These are phyloP conservation scores for Delia radicum DNA, from an alignment of 1,140 invertebrate species.

Conservation along the genomic window DNA sequence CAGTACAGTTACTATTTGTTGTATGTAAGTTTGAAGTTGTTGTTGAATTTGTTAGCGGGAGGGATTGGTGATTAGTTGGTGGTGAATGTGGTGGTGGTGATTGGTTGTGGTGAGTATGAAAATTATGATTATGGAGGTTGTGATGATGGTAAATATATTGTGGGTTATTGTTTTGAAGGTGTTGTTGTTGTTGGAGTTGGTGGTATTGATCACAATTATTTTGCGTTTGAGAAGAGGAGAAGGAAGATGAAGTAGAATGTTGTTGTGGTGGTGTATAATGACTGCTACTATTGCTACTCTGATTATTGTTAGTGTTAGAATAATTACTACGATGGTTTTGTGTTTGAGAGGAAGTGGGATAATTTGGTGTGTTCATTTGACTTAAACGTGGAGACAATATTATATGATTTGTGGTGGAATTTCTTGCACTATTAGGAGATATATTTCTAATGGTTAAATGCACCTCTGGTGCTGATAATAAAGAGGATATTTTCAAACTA, in stretches of 20 bases:
- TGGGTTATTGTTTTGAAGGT: constrained; percentile 24
- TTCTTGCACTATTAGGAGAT: not conserved
- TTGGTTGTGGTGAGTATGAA: constrained; percentile 3
- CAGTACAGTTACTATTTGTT: constrained; percentile 54
- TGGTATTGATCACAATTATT: constrained; percentile 28
- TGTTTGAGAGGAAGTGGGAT: not conserved
- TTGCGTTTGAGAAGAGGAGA: constrained; percentile 13
- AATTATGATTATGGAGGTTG: constrained; percentile 25
- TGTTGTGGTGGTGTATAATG: not conserved
- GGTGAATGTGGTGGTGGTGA: constrained; percentile 35
- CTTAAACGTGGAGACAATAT: not conserved
- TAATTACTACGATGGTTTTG: not conserved
- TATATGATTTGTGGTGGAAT: not conserved
- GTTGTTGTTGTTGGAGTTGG: constrained; percentile 33
- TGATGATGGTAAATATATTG: not conserved
- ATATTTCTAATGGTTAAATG: not conserved
- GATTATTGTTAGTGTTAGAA: not conserved
- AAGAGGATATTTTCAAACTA: not conserved
- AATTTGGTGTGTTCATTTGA: not conserved
- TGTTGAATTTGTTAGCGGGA: constrained; percentile 49
- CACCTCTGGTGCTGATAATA: not conserved
- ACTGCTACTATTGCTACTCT: not conserved
- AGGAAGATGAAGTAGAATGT: not conserved
- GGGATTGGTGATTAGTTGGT: constrained; percentile 54
- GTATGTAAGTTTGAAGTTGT: constrained; percentile 45